Base-by-base conservation (phyloP, 2,888 invertebrate species). In the Clanis bilineata region DNA sequence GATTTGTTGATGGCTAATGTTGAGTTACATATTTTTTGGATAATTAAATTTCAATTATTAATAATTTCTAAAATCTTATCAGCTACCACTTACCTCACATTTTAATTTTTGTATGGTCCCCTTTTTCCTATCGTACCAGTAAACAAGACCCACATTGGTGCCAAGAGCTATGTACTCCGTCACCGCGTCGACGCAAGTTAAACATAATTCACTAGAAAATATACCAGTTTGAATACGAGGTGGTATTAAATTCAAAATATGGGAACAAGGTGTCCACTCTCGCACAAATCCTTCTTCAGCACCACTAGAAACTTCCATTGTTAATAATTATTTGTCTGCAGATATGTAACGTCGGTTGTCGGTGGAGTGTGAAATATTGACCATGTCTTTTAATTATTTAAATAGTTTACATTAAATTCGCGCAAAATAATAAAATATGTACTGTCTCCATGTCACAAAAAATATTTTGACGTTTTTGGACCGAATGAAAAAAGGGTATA, bases 121-220 rank as follows among this genome's bases (percentile, higher is more conserved):
- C 44, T 94, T 95, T 66, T 94, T 94, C 64, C 98, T 93, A 82
- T 97, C 95, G 81, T 95, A 97, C 96, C 98, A 97, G 82, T 97
- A 98, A 25, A 97, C 95, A 59, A 97, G 89, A 1, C 98, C 98
- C 18, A 95, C 94, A 86, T 97, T 97, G 1, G 96, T 97, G 1
- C 98, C 98, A 59, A 98, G 83, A 0, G 96, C 97, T 66, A 98
- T 93, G 81, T 95, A 97, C 72, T 97, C 96, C 18, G 94, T 93
- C 44, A 96, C 93, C n/a, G 94, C 96, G 88, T 97, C 97, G 43
- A 98, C 93, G 77, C 97, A 97, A 0, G 97, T 98, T 62, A 97
- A 91, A 80, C 90, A 92, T 45, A 97, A 88, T 80, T 97, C 95
- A 75, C 94, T 94, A 12, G 95, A 94, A 83, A 96, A 96, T 69